These are phyloP conservation scores for Micrasema longulum DNA, from an alignment of 1,140 invertebrate genomes.

Conservation along the genomic window DNA sequence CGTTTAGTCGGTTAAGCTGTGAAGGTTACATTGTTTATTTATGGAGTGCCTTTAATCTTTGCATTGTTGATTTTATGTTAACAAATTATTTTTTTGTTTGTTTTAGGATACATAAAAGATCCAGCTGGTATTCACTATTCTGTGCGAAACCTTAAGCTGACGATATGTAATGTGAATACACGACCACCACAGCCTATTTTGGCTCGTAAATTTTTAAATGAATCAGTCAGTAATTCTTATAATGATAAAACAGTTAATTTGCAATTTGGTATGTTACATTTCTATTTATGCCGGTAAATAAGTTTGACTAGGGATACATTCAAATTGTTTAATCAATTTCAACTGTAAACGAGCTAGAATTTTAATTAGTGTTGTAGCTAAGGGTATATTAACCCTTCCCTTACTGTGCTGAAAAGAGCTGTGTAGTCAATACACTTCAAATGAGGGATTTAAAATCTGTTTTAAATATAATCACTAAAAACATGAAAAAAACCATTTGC, in stretches of 20 bases:
- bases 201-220: slow-evolving; percentile 88
- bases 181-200: slow-evolving; percentile 85
- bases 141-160: slow-evolving; percentile 85
- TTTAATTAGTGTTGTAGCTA: no score
- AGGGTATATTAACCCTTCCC: no score
- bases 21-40: slow-evolving; percentile 72
- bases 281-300: no score
- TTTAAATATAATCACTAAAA: no score
- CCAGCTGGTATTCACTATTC: slow-evolving; percentile 78
- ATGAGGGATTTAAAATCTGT: no score
- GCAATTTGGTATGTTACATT: slow-evolving; percentile 39
- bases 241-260: slow-evolving; percentile 71
- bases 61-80: slow-evolving; percentile 33
- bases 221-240: slow-evolving; percentile 81
- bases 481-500: no score
- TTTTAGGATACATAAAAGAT: slow-evolving; percentile 84
- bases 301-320: no score
- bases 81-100: slow-evolving; percentile 41
- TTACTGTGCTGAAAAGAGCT: no score
- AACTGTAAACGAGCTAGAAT: no score
- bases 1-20: slow-evolving; percentile 83
- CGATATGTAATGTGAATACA: slow-evolving; percentile 83
- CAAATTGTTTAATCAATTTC: no score
- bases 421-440: no score
- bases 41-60: background rate